phyloP scores from a whole-genome alignment of 2,113 vertebrate species.

The Scartelaos histophorus region DNA sequence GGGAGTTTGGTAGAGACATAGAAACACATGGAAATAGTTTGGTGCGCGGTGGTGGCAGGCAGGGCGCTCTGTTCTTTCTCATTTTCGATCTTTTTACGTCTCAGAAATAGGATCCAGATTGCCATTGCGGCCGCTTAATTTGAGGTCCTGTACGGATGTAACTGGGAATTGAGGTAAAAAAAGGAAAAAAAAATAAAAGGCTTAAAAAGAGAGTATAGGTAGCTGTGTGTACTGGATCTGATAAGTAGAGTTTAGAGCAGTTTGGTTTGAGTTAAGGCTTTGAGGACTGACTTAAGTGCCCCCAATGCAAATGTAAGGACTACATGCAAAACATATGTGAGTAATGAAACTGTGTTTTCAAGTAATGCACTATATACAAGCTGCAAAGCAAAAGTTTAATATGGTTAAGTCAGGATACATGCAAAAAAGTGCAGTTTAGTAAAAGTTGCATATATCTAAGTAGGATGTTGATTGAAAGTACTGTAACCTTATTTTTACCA shows the following conservation, averaged over 20 bases:
- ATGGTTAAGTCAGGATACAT: neutral
- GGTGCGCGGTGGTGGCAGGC: constrained; percentile 66
- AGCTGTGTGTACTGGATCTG: constrained; percentile 55
- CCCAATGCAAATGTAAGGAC: neutral
- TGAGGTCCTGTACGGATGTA: constrained; percentile 70
- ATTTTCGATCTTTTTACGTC: constrained; percentile 74
- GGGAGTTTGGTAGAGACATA: constrained; percentile 64
- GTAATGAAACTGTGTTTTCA: neutral
- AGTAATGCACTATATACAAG: neutral
- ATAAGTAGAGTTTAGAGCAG: constrained; percentile 73
- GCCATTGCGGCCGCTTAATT: constrained; percentile 72
- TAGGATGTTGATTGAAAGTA: neutral
- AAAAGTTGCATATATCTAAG: neutral
- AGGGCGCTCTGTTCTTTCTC: constrained; percentile 70
- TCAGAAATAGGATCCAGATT: constrained; percentile 79
- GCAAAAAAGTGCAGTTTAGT: neutral
- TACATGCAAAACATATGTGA: constrained; percentile 3
- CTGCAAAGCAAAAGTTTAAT: neutral
- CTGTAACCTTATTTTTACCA: no score
- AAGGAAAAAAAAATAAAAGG: constrained; percentile 58
- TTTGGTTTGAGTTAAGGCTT: constrained; percentile 52
- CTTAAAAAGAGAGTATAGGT: constrained; percentile 55
- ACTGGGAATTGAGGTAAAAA: constrained; percentile 72
- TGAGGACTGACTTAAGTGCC: neutral
- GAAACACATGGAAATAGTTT: constrained; percentile 78